phyloP scores from a whole-genome alignment of 2,888 invertebrate genomes.

The Polydrusus cervinus region DNA sequence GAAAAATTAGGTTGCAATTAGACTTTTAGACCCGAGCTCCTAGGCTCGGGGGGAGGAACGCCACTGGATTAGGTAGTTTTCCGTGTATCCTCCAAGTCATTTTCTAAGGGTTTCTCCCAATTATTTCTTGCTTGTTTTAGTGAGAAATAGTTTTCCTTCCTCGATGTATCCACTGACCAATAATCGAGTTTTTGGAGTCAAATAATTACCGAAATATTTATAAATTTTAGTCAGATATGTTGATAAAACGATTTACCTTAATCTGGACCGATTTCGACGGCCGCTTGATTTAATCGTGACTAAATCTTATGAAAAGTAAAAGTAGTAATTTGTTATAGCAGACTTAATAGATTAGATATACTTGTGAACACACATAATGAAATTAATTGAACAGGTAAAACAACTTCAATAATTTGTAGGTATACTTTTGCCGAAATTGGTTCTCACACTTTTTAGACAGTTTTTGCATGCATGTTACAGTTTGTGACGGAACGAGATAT shows the following conservation, averaged over 20 bases:
- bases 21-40: too few relatives aligned
- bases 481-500: not conserved
- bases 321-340: conserved; percentile 48
- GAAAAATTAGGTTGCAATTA: too few relatives aligned
- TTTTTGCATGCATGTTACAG: conserved; percentile 32
- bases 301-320: conserved; percentile 49
- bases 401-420: conserved; percentile 48
- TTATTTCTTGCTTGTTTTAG: too few relatives aligned
- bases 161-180: too few relatives aligned
- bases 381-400: conserved; percentile 51
- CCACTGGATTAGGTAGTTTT: too few relatives aligned
- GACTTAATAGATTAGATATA: conserved; percentile 51
- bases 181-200: too few relatives aligned
- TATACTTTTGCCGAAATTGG: conserved; percentile 47
- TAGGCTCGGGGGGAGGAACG: too few relatives aligned
- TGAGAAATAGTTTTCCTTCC: too few relatives aligned
- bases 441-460: conserved; percentile 43
- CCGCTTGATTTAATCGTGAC: conserved; percentile 45
- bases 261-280: conserved; percentile 32
- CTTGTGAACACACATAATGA: conserved; percentile 49
- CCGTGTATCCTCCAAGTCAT: too few relatives aligned
- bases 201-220: too few relatives aligned
- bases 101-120: too few relatives aligned
- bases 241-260: not conserved
- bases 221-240: too few relatives aligned